Conservation (phyloP, 2,888 invertebrate genomes). For the Phortica okadai region DNA sequence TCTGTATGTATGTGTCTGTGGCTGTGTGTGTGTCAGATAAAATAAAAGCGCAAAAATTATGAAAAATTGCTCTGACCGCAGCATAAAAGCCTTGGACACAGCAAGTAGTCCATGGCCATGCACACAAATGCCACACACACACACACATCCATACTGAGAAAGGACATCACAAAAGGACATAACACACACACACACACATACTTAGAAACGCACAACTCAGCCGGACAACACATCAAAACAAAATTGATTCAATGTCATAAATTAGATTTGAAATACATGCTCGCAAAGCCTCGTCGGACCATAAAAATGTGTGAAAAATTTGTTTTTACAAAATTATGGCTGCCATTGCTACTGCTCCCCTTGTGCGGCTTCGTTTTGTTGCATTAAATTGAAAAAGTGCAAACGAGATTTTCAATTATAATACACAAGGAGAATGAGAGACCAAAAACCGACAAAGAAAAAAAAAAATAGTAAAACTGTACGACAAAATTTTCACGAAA, state of each 20-base stretch:
- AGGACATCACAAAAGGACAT: constrained; percentile 14
- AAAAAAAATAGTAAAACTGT: neutral
- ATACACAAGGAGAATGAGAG: neutral
- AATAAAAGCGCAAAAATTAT: constrained; percentile 60
- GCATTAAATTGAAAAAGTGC: neutral
- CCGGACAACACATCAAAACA: constrained; percentile 31
- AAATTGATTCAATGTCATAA: constrained; percentile 70
- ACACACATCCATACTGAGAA: constrained; percentile 15
- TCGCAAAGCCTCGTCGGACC: constrained; percentile 46
- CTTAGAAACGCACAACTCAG: neutral
- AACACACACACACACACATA: constrained; percentile 30
- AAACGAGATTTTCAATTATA: neutral
- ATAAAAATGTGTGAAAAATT: constrained; percentile 65
- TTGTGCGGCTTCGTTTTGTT: constrained; percentile 16
- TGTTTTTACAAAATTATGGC: constrained; percentile 54
- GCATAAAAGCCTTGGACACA: constrained; percentile 41
- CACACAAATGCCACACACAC: constrained; percentile 31
- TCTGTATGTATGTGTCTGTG: neutral
- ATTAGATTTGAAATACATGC: constrained; percentile 69
- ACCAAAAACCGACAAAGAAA: neutral
- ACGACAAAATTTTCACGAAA: too few species aligned
- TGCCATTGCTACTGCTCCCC: constrained; percentile 22
- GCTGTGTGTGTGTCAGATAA: neutral
- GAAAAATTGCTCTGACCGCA: constrained; percentile 66
- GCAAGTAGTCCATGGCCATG: constrained; percentile 23